These are phyloP conservation scores for Drosophila baimaii DNA, from an alignment of 1,140 invertebrate genomes.

Conservation along the genomic window DNA sequence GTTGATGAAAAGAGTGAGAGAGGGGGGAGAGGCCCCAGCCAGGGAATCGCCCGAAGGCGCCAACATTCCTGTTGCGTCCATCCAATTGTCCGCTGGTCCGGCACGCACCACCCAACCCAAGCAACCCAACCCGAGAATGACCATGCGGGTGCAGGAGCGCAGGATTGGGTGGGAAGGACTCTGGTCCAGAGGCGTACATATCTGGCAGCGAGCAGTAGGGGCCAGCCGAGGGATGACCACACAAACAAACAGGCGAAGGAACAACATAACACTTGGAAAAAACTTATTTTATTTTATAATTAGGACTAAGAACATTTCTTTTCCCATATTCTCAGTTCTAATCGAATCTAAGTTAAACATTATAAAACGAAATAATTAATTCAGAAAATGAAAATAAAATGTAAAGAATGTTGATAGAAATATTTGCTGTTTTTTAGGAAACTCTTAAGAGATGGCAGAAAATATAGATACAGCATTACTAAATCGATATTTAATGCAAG, in stretches of 20 bases:
- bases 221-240: constrained; percentile 35
- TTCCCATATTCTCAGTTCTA: too few relatives aligned
- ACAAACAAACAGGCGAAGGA: constrained; percentile 43
- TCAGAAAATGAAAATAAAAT: too few relatives aligned
- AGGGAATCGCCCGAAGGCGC: constrained; percentile 57
- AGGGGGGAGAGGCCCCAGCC: neutral
- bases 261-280: constrained; percentile 11
- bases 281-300: neutral
- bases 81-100: constrained; percentile 30
- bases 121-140: constrained; percentile 9
- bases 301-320: too few relatives aligned
- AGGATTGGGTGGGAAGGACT: constrained; percentile 10
- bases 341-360: too few relatives aligned
- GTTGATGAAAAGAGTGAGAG: neutral
- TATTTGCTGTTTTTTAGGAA: too few relatives aligned
- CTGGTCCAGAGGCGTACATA: constrained; percentile 22
- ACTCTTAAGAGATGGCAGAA: too few relatives aligned
- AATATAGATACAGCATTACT: too few relatives aligned
- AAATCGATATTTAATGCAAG: too few relatives aligned
- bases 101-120: constrained; percentile 58
- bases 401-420: too few relatives aligned
- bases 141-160: constrained; percentile 28
- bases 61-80: constrained; percentile 64
- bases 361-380: neutral
- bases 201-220: constrained; percentile 32